Evolutionary conservation across 2,888 invertebrate genomes (phyloP), one percentile per base, ranked within the genome.

Genomic region (Adelognathus sp.): DNA sequence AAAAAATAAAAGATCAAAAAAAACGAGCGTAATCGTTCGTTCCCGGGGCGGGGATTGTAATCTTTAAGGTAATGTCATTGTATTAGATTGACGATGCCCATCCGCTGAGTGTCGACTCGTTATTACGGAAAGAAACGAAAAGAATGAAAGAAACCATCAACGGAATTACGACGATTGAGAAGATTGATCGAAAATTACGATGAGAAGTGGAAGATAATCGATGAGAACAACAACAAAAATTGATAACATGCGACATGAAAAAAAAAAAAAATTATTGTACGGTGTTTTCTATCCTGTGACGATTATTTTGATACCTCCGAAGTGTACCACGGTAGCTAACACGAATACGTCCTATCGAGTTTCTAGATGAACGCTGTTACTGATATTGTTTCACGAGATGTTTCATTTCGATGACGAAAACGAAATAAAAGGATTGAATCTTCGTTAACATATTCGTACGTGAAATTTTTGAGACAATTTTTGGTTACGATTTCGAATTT

Each of bases 281-380:
- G 83, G 83, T 87, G 83, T 90, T 90, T 89, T 90, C 85, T 88
- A 90, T 90, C 87, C 87, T 87, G 86, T 79, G 85, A 88, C 83
- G 84, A 86, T 90, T 89, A 89, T 87, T 89, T 90, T 89, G 86
- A 86, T 89, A 90, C 87, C 88, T 88, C 86, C 82, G 85, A 85
- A 84, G 76, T 81, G 80, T 86, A 84, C 81, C 79, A 79, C 82
- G 83, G 83, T 81, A 79, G 80, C 77, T 80, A 81, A 82, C 70
- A 81, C 50, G 77, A 63, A 84, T 85, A 86, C 85, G 86, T 86
- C 86, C 87, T 85, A 80, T 81, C 69, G 80, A 84, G 76, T 80
- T 85, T 83, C 74, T 79, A 81, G 79, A 83, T 46, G 74, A 72
- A 86, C 82, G 85, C 87, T 90, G 88, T 89, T 89, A 84, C 87